Evolutionary conservation across 2,888 invertebrate species (phyloP).

Genomic region (Pharmacophagus antenor): DNA sequence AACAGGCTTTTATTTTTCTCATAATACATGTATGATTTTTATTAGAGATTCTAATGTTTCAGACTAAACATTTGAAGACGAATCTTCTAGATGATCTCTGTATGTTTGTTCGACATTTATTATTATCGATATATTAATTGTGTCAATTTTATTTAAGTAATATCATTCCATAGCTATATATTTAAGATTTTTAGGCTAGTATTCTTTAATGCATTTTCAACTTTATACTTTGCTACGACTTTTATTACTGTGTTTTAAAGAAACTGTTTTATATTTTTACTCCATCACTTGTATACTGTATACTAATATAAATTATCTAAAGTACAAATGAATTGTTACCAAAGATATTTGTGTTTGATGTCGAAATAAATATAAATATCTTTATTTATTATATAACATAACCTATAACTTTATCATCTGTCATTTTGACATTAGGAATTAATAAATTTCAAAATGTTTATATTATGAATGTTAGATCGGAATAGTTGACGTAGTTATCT

Average conservation of each 20-base stretch:
- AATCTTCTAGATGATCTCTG: constrained; percentile 24
- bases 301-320: constrained; percentile 28
- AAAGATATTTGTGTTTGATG: constrained; percentile 41
- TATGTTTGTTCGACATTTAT: constrained; percentile 10
- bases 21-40: too few relatives aligned
- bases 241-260: not conserved
- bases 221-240: not conserved
- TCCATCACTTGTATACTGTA: constrained; percentile 8
- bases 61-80: constrained; percentile 12
- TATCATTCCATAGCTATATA: constrained; percentile 12
- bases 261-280: too few relatives aligned
- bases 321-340: constrained; percentile 56
- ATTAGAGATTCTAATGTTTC: not conserved
- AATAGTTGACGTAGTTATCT: not conserved
- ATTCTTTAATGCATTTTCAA: constrained; percentile 1
- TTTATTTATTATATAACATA: not conserved
- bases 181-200: not conserved
- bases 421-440: constrained; percentile 15
- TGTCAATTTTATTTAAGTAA: not conserved
- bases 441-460: not conserved
- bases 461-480: too few relatives aligned
- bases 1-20: too few relatives aligned
- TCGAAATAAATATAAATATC: constrained; percentile 20
- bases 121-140: not conserved
- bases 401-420: not conserved